Percentiles rank a stretch among this genome's conserved stretches.
phyloP scores from a whole-genome alignment of 2,888 invertebrate genomes.

The Limnephilus rhombicus region DNA sequence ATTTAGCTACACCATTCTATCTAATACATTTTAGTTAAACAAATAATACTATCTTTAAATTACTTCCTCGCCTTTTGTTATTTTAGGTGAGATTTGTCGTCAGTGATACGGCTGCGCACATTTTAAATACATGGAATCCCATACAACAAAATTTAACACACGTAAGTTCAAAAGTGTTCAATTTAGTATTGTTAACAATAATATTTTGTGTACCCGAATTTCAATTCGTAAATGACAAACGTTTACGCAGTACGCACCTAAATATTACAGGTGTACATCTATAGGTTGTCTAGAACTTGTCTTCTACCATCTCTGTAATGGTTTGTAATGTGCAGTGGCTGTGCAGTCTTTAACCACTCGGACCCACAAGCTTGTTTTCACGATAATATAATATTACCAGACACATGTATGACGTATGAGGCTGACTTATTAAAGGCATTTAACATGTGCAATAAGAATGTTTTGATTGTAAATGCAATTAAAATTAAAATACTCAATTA shows the following conservation, averaged over 20 bases:
- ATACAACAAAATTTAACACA: slow-evolving; percentile 91
- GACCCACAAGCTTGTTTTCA: too few species aligned
- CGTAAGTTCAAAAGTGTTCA: slow-evolving; percentile 76
- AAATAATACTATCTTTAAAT: slow-evolving; percentile 31
- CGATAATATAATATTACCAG: too few species aligned
- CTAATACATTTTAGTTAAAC: slow-evolving; percentile 10
- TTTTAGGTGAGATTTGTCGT: slow-evolving; percentile 90
- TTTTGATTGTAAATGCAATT: too few species aligned
- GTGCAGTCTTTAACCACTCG: slow-evolving; percentile 53
- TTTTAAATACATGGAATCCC: slow-evolving; percentile 90
- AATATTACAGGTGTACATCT: too few species aligned
- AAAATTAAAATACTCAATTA: too few species aligned
- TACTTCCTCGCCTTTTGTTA: slow-evolving; percentile 33
- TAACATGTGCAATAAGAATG: too few species aligned
- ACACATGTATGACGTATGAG: too few species aligned
- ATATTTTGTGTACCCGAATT: background rate
- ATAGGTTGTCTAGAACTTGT: too few species aligned
- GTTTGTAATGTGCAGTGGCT: slow-evolving; percentile 54
- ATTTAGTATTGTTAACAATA: background rate
- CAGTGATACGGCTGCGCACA: slow-evolving; percentile 90
- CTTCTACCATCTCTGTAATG: too few species aligned
- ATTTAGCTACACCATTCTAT: background rate
- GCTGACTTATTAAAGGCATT: too few species aligned
- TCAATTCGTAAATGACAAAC: background rate
- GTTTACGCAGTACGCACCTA: too few species aligned